Evolutionary conservation across 2,888 invertebrate genomes (phyloP).

Genomic region (Megalurothrips usitatus): DNA sequence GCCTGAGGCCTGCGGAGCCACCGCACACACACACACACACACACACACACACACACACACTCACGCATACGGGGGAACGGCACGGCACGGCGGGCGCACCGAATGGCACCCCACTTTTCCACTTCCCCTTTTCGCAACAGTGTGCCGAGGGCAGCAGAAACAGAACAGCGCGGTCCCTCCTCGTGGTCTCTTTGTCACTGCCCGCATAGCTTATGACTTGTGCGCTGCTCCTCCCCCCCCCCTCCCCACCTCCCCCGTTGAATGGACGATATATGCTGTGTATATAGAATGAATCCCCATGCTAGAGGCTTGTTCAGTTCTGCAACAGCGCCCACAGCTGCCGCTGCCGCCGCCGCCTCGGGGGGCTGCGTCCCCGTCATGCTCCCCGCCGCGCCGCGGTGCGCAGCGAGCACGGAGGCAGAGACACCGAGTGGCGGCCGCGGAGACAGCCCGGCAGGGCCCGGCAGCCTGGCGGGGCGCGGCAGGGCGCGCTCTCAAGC

Average conservation of each 20-base stretch:
- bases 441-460: too few relatives aligned
- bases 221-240: background rate
- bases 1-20: too few relatives aligned
- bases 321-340: constrained; percentile 4
- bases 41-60: too few relatives aligned
- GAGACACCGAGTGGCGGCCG: too few relatives aligned
- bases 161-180: background rate
- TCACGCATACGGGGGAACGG: background rate
- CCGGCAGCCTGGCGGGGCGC: too few relatives aligned
- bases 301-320: background rate
- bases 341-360: background rate
- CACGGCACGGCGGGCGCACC: background rate
- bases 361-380: background rate
- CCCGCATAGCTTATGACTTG: background rate
- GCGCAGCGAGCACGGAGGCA: too few relatives aligned
- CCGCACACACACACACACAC: too few relatives aligned
- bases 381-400: too few relatives aligned
- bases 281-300: constrained; percentile 6
- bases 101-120: too few relatives aligned
- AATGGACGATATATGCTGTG: background rate
- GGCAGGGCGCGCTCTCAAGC: too few relatives aligned
- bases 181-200: constrained; percentile 11
- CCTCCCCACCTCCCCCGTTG: background rate
- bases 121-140: too few relatives aligned
- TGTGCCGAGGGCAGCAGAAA: too few relatives aligned